Conservation (phyloP, 1,140 invertebrate species). For the Amyelois transitella region DNA sequence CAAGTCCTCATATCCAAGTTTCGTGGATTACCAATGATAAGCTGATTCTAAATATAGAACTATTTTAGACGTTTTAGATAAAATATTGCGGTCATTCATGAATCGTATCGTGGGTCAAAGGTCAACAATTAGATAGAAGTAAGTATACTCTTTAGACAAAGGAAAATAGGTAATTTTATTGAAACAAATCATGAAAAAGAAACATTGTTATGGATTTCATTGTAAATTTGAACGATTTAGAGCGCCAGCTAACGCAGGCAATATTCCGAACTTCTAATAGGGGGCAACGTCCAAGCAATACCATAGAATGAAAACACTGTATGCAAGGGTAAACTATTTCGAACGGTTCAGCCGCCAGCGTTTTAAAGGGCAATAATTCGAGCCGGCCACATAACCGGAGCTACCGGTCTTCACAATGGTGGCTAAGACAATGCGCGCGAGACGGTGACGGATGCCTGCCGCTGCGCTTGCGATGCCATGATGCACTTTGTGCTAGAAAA, state of each 20-base stretch:
- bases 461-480: conserved; percentile 15
- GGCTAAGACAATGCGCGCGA: conserved; percentile 37
- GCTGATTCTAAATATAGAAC: background rate
- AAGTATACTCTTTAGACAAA: no score
- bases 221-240: background rate
- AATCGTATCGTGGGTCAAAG: background rate
- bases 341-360: conserved; percentile 6
- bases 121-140: no score
- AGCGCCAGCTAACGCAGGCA: background rate
- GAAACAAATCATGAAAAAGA: background rate
- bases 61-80: background rate
- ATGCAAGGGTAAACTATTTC: background rate
- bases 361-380: conserved; percentile 43
- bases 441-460: conserved; percentile 47
- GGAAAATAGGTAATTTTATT: no score
- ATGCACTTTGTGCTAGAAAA: conserved; percentile 4
- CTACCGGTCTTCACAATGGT: conserved; percentile 44
- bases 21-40: background rate
- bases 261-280: background rate
- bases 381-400: conserved; percentile 35
- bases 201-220: background rate
- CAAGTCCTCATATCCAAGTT: no score
- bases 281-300: background rate
- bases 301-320: background rate
- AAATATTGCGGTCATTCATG: background rate